Evolutionary conservation across 2,797 vertebrate genomes (phyloP).

Genomic region (Menidia menidia): DNA sequence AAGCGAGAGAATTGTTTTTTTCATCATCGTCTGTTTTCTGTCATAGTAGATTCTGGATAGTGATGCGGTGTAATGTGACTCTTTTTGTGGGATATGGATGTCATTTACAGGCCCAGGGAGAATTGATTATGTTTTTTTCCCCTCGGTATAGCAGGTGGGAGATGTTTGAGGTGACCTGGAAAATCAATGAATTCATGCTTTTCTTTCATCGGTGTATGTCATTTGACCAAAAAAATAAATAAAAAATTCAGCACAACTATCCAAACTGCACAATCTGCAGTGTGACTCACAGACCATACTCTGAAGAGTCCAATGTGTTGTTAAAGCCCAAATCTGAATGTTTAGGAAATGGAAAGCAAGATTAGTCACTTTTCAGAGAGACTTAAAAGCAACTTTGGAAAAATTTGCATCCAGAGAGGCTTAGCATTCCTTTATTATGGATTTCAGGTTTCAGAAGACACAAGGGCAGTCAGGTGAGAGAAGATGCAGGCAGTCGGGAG

Average conservation of each 20-base stretch:
- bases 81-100: not conserved
- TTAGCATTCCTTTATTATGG: too few relatives aligned
- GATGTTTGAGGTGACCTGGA: slow-evolving; percentile 9
- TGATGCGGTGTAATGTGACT: slow-evolving; percentile 8
- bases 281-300: too few relatives aligned
- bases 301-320: not conserved
- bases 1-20: too few relatives aligned
- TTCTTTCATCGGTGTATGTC: not conserved
- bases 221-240: not conserved
- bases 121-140: slow-evolving; percentile 20
- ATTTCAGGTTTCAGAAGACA: too few relatives aligned
- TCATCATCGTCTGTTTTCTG: slow-evolving; percentile 7
- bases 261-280: not conserved
- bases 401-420: too few relatives aligned
- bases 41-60: not conserved
- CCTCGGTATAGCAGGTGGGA: slow-evolving; percentile 11
- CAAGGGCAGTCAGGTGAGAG: too few relatives aligned
- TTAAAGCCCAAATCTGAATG: not conserved
- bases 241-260: not conserved
- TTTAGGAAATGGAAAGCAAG: too few relatives aligned
- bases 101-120: slow-evolving; percentile 14
- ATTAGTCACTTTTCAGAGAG: too few relatives aligned
- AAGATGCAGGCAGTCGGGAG: too few relatives aligned
- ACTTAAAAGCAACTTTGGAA: too few relatives aligned
- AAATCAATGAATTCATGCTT: slow-evolving; percentile 14